Base-by-base conservation (phyloP, 2,888 invertebrate genomes). In the Ephialtes manifestator region DNA sequence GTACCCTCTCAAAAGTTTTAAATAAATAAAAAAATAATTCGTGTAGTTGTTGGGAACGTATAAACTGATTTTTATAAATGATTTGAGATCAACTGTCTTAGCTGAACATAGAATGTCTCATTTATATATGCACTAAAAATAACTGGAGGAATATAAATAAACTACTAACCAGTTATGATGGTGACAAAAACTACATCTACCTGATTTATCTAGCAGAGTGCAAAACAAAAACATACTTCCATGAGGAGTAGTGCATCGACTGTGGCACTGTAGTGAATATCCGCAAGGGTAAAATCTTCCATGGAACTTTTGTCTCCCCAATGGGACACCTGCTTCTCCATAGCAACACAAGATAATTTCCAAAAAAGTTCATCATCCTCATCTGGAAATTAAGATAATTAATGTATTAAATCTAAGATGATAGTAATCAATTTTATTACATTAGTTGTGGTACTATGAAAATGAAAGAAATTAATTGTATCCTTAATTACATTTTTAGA, bases 271-370 rank as follows among this genome's bases (percentile, higher is more conserved):
- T 95, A 95, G 89, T 96, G 96, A 7, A 95, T 94, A 92, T 95
- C 95, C 86, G 94, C 94, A 11, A 95, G 94, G 60, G 94, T 94
- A 83, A 95, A 92, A 89, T 95, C 95, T 86, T 93, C 94, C 92
- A 95, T 94, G 70, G 94, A 93, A 46, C 94, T 92, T 68, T 83
- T 48, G 92, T 92, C 95, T 93, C 7, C 93, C 96, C 96, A 96
- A 86, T 95, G 94, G 68, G 94, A 94, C 86, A 93, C 93, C 87
- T 96, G 95, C 81, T 95, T 95, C 90, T 96, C 96, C 91, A 96
- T 95, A 85, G 95, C 95, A 60, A 96, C 94, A 92, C 96, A 96
- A 0, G 96, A 94, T 68, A 94, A 93, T 89, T 95, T 95, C 96
- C 96, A 96, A 89, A 95, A 95, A 20, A 95, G 89, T 80, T 94